A percentile compares a stretch with the other conserved stretches of the same genome.
Conservation (phyloP, 1,140 invertebrate species). For the Drusus annulatus region DNA sequence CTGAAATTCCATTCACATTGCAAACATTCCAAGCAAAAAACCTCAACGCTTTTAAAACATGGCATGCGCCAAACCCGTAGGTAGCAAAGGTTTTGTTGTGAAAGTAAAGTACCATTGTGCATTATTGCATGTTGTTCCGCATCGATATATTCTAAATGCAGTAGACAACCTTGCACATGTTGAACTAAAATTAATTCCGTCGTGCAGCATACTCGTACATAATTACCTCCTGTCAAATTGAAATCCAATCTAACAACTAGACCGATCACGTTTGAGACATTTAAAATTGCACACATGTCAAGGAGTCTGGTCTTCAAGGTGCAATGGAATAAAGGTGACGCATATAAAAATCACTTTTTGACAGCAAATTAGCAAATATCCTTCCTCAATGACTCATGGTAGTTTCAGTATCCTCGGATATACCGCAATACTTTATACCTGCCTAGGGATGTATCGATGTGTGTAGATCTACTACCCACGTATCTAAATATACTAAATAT, state of each 20-base stretch:
- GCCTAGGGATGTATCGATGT: no score
- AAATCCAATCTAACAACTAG: background rate
- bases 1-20: no score
- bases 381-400: conserved; percentile 20
- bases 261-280: conserved; percentile 9
- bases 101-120: no score
- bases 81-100: no score
- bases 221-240: background rate
- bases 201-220: background rate
- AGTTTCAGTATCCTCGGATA: conserved; percentile 18
- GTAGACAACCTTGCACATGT: background rate
- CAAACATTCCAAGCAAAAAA: no score
- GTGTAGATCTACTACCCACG: no score
- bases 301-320: background rate
- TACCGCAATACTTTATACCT: background rate
- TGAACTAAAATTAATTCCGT: background rate
- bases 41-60: no score
- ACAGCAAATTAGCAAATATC: background rate
- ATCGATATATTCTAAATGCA: no score
- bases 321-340: background rate
- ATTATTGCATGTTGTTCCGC: no score
- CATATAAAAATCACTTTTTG: background rate
- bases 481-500: no score
- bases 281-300: conserved; percentile 1
- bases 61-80: no score